These are phyloP conservation scores for Alloscopus bannaensis DNA, from an alignment of 2,888 invertebrate species.

Conservation along the genomic window DNA sequence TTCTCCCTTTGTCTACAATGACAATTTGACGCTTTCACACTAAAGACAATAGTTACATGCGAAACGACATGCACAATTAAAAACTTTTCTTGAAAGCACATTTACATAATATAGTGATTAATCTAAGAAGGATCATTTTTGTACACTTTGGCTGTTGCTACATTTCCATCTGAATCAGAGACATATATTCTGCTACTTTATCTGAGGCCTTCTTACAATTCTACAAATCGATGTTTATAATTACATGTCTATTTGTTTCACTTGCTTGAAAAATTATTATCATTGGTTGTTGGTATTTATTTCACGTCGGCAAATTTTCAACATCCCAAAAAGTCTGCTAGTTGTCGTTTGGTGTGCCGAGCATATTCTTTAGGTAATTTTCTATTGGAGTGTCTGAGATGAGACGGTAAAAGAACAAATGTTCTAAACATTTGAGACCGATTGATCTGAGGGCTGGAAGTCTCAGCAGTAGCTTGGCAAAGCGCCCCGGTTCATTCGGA, in stretches of 20 bases:
- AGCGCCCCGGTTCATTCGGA: slow-evolving; percentile 94
- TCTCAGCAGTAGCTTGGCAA: slow-evolving; percentile 93
- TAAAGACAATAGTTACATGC: neutral
- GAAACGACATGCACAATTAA: neutral
- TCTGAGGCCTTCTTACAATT: too few species aligned
- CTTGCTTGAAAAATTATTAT: neutral
- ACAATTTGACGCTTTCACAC: neutral
- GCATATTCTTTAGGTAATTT: slow-evolving; percentile 87
- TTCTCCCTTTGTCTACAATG: too few species aligned
- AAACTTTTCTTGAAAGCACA: slow-evolving; percentile 54
- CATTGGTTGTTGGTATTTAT: too few species aligned
- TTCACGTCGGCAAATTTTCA: too few species aligned
- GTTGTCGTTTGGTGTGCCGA: slow-evolving; percentile 81
- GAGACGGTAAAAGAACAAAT: slow-evolving; percentile 94
- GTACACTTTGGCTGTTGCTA: slow-evolving; percentile 61
- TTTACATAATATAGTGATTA: slow-evolving; percentile 30
- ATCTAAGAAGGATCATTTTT: slow-evolving; percentile 38
- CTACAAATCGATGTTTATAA: too few species aligned
- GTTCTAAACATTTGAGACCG: slow-evolving; percentile 95
- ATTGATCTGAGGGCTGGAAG: slow-evolving; percentile 93
- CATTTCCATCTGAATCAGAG: slow-evolving; percentile 6
- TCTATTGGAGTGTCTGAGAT: slow-evolving; percentile 91
- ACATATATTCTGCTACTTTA: too few species aligned
- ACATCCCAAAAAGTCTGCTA: slow-evolving; percentile 51
- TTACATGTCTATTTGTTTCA: neutral